These are phyloP conservation scores for Esox lucius DNA, from an alignment of 2,797 vertebrate genomes.

Conservation along the genomic window DNA sequence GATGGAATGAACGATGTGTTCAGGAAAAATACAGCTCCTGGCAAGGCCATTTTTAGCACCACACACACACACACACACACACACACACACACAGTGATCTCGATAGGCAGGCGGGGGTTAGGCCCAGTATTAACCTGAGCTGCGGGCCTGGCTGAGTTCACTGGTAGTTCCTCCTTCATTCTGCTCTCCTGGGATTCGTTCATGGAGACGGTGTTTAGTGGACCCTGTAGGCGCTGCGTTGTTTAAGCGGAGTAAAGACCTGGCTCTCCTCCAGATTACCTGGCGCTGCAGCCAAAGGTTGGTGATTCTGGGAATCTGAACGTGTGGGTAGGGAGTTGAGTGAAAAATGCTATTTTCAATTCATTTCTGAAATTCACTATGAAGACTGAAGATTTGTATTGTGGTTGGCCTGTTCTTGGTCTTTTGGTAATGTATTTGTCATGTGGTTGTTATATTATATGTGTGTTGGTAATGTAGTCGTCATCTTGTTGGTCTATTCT, in stretches of 20 bases:
- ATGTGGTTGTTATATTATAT: no score
- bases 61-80: conserved; percentile 4
- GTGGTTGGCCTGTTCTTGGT: no score
- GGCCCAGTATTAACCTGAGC: conserved; percentile 75
- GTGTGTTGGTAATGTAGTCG: no score
- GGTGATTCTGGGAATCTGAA: not conserved
- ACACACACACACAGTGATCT: conserved; percentile 54
- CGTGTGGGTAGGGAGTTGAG: conserved; percentile 10
- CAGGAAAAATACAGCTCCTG: conserved; percentile 76
- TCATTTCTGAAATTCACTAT: not conserved
- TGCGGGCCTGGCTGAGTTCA: conserved; percentile 77
- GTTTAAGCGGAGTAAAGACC: conserved; percentile 74
- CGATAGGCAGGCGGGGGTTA: conserved; percentile 67
- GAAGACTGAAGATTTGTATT: not conserved
- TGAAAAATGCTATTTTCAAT: not conserved
- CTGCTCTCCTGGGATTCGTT: conserved; percentile 70
- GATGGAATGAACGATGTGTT: conserved; percentile 74
- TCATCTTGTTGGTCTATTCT: no score
- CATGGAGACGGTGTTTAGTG: conserved; percentile 74
- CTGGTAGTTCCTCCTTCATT: conserved; percentile 56
- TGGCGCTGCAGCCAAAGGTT: conserved; percentile 60
- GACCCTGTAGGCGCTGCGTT: conserved; percentile 72
- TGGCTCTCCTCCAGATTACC: conserved; percentile 77
- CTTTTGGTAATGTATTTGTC: no score
- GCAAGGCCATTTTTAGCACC: conserved; percentile 66